Conservation (phyloP, 2,797 vertebrate species). For the Sebastiscus albofasciatus region DNA sequence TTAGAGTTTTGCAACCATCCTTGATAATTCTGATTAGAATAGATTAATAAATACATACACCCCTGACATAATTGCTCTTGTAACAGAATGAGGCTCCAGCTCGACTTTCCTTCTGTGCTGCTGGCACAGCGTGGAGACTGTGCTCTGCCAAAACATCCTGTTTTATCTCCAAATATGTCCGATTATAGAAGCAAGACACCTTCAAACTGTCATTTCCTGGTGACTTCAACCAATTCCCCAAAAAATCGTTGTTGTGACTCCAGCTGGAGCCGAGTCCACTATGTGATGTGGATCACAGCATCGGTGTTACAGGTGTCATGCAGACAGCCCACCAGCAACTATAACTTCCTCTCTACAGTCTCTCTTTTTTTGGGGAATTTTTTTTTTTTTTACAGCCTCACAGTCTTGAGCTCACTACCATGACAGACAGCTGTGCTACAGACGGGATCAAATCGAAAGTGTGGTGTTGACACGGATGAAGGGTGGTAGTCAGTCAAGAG, state of each 20-base stretch:
- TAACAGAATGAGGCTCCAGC: not conserved
- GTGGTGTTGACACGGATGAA: constrained; percentile 48
- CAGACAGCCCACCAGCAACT: constrained; percentile 10
- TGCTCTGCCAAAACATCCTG: constrained; percentile 36
- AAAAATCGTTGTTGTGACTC: constrained; percentile 1
- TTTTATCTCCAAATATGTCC: constrained; percentile 32
- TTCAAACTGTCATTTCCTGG: constrained; percentile 25
- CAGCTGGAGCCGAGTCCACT: constrained; percentile 21
- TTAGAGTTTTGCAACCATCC: not conserved
- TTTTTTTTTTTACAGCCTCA: constrained; percentile 1
- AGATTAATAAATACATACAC: constrained; percentile 12
- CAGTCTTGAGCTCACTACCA: constrained; percentile 35
- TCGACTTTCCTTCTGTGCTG: not conserved
- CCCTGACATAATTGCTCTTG: not conserved
- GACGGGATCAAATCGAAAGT: constrained; percentile 52
- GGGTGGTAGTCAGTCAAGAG: constrained; percentile 44
- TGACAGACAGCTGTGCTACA: constrained; percentile 54
- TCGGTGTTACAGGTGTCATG: constrained; percentile 27
- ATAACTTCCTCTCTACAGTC: constrained; percentile 19
- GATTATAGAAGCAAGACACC: constrained; percentile 16
- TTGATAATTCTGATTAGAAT: not conserved
- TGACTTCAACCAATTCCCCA: constrained; percentile 20
- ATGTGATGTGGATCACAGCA: constrained; percentile 44
- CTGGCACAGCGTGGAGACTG: not conserved
- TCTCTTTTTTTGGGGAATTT: not conserved